Percentiles rank a stretch among this genome's conserved stretches.
These are phyloP conservation scores for Taurulus bubalis DNA, from an alignment of 2,113 vertebrate genomes.

Conservation along the genomic window DNA sequence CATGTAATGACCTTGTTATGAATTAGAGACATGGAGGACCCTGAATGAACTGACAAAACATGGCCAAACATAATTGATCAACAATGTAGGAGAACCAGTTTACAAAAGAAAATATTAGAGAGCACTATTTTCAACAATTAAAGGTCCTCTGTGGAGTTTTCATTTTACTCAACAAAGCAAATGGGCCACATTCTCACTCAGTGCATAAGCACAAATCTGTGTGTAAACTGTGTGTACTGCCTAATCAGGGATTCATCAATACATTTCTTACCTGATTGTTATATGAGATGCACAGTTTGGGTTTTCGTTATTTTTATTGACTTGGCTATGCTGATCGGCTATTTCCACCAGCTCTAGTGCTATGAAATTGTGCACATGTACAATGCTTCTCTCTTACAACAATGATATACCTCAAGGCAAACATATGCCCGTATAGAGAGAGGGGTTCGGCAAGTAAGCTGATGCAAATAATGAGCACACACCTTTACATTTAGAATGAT, in stretches of 20 bases:
- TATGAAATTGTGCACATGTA: neutral
- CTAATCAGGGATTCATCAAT: neutral
- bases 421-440: too few relatives aligned
- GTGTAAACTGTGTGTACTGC: neutral
- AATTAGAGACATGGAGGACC: conserved; percentile 22
- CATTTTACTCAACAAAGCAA: neutral
- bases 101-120: neutral
- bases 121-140: neutral
- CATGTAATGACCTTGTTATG: conserved; percentile 49
- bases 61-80: neutral
- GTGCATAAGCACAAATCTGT: neutral
- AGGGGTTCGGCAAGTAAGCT: too few relatives aligned
- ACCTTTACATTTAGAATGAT: too few relatives aligned
- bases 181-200: neutral
- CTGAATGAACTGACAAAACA: conserved; percentile 22
- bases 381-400: too few relatives aligned
- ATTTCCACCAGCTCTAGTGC: neutral
- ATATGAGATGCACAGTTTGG: neutral
- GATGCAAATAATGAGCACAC: too few relatives aligned
- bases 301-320: neutral
- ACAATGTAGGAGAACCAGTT: neutral
- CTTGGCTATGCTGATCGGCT: neutral
- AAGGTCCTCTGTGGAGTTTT: neutral
- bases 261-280: neutral
- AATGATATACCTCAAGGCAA: too few relatives aligned